Base-by-base conservation (phyloP, 2,113 vertebrate species). In the Delphinus delphis region DNA sequence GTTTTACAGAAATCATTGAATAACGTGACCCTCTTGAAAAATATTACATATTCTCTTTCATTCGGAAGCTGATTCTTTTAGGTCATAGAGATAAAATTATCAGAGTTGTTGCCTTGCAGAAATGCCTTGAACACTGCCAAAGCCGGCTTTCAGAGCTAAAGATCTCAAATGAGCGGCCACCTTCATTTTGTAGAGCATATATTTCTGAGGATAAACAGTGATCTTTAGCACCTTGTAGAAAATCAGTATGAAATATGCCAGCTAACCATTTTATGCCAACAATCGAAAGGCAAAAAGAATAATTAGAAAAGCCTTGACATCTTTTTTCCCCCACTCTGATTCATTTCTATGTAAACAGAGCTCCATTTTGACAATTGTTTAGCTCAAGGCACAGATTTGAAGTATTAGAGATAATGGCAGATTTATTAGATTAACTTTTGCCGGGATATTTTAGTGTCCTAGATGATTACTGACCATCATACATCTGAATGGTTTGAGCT, bases 401-500 rank as follows among this genome's bases (percentile, higher is more conserved):
- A 98, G 98, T 98, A 98, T 98, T 98, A 98, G 98, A 97, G 95
- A 98, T 99, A 99, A 98, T 97, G 98, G 95, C 97, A 98, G 98
- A 98, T 98, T 99, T 98, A 99, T 98, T 98, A 99, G 98, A 99
- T 98, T 98, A 99, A 97, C 98, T 98, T 98, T 98, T 97, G 96
- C 98, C 86, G 83, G 97, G 97, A 98, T 98, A 98, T 98, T 98
- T 98, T 98, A 97, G 96, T 98, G 98, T 98, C 98, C 98, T 96
- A 98, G 96, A 98, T 98, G 98, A 99, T 99, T 98, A 98, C 97
- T 97, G 98, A 96, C 98, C 98, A 87, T 97, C 96, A 97, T 97
- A 97, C 86, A 97, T 96, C 82, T 98, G 97, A 98, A 96, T 97
- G 96, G 58, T 97, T 98, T 98, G n/a, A 17, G 77, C 36, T 97